phyloP scores from a whole-genome alignment of 2,113 vertebrate species.

The Nibea albiflora region DNA sequence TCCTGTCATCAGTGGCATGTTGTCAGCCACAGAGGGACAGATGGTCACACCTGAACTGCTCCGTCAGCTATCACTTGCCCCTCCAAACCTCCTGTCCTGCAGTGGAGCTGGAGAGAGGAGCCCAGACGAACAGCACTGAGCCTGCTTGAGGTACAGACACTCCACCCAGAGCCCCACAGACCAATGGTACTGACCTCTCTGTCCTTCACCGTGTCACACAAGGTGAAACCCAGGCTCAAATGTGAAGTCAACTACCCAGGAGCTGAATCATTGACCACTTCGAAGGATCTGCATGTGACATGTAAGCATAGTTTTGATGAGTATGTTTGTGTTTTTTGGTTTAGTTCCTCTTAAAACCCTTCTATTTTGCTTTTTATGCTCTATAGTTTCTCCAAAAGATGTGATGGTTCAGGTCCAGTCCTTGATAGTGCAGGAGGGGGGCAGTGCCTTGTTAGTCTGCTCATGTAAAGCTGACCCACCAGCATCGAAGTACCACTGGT shows the following conservation, averaged over 20 bases:
- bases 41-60: conserved; percentile 82
- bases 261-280: conserved; percentile 6
- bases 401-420: conserved; percentile 77
- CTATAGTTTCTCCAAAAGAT: conserved; percentile 82
- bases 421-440: conserved; percentile 76
- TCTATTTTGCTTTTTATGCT: not conserved
- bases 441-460: conserved; percentile 78
- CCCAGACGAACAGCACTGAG: conserved; percentile 42
- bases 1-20: conserved; percentile 74
- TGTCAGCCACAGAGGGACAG: conserved; percentile 77
- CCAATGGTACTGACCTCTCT: conserved; percentile 68
- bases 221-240: conserved; percentile 74
- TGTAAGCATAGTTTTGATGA: conserved; percentile 72
- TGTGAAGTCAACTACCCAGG: conserved; percentile 78
- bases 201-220: conserved; percentile 75
- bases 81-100: conserved; percentile 70
- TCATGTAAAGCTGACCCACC: conserved; percentile 85
- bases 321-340: not conserved
- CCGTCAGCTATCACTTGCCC: conserved; percentile 78
- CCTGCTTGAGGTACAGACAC: conserved; percentile 23
- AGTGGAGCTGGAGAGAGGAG: conserved; percentile 77
- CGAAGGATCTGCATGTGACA: conserved; percentile 75
- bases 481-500: conserved; percentile 79
- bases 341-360: not conserved
- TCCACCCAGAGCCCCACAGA: conserved; percentile 39